Conservation (phyloP, 2,888 invertebrate genomes). For the Watsonalla cultraria region DNA sequence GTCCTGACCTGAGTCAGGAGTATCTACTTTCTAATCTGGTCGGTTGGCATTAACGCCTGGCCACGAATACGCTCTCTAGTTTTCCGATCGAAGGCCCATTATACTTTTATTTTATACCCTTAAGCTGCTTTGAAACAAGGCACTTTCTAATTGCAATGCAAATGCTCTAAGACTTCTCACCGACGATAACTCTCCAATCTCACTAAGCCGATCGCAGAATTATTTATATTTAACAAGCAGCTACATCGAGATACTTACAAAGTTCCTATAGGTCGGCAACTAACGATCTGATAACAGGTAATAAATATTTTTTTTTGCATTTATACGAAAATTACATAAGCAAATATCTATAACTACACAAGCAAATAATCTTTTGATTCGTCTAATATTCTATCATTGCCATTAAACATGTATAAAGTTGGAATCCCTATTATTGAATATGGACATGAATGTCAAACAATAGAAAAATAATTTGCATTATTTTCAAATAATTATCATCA, state of each 20-base stretch:
- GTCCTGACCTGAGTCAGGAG: slow-evolving; percentile 37
- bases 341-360: too few species aligned
- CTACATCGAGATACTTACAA: background rate
- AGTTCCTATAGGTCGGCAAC: too few species aligned
- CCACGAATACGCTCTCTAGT: slow-evolving; percentile 58
- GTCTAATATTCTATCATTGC: too few species aligned
- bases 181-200: slow-evolving; percentile 10
- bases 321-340: too few species aligned
- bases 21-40: slow-evolving; percentile 71
- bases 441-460: too few species aligned
- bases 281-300: too few species aligned
- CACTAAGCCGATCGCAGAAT: background rate
- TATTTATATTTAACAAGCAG: background rate
- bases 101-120: slow-evolving; percentile 61
- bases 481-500: too few species aligned
- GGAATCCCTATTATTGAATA: too few species aligned
- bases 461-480: too few species aligned
- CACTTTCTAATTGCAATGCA: slow-evolving; percentile 57
- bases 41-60: slow-evolving; percentile 50
- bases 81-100: slow-evolving; percentile 48
- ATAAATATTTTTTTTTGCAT: too few species aligned
- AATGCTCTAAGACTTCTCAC: slow-evolving; percentile 28
- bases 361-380: too few species aligned
- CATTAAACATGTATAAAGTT: too few species aligned
- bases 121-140: slow-evolving; percentile 40